Percentiles rank a stretch among this genome's conserved stretches.
phyloP scores from a whole-genome alignment of 2,888 invertebrate species.

The Folsomia candida region DNA sequence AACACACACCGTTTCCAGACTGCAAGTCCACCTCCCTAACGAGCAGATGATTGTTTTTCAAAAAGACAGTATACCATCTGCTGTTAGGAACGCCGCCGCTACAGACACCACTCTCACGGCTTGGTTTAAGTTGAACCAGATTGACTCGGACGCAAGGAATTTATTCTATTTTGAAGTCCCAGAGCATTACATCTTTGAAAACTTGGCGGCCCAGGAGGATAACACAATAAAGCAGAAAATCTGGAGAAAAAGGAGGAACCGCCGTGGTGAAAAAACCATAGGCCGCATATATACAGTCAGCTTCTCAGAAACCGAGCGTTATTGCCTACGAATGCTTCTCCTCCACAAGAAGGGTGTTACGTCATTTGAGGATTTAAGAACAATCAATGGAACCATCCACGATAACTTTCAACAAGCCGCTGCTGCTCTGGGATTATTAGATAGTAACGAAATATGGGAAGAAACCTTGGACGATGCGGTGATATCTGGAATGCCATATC shows the following conservation, averaged over 20 bases:
- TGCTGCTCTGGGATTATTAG: constrained; percentile 29
- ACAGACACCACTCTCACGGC: not conserved
- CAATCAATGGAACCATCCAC: constrained; percentile 35
- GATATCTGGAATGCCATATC: constrained; percentile 45
- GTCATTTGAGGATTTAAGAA: constrained; percentile 42
- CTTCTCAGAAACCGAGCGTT: constrained; percentile 46
- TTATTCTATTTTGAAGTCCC: constrained; percentile 41
- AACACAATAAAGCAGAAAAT: constrained; percentile 36
- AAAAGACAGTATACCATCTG: constrained; percentile 40
- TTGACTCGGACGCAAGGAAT: constrained; percentile 10
- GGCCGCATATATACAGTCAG: constrained; percentile 49
- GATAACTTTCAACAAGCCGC: constrained; percentile 49
- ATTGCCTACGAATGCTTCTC: constrained; percentile 41
- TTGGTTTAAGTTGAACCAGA: not conserved
- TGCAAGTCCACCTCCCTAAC: constrained; percentile 42
- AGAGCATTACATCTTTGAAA: constrained; percentile 32
- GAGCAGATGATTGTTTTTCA: constrained; percentile 40
- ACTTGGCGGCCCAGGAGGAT: no score
- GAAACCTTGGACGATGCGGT: constrained; percentile 47
- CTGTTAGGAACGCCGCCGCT: not conserved
- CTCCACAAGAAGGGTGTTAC: constrained; percentile 34
- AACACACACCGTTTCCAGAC: constrained; percentile 38
- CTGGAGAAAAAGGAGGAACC: constrained; percentile 35
- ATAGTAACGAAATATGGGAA: constrained; percentile 51
- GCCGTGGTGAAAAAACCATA: constrained; percentile 29